Evolutionary conservation across 1,140 invertebrate genomes (phyloP).

Genomic region (Drosophila lacertosa): DNA sequence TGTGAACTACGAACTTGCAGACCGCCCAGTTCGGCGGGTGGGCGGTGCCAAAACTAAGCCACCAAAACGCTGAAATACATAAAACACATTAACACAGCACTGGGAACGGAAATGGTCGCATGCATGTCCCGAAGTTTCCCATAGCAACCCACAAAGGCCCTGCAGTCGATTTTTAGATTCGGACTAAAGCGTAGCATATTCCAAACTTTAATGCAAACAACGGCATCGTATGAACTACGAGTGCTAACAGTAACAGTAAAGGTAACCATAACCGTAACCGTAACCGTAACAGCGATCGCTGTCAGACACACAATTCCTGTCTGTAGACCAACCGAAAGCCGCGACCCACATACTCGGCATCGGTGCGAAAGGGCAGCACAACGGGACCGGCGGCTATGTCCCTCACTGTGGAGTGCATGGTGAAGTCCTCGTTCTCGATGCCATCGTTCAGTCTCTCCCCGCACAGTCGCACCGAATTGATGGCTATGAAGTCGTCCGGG

Average conservation of each 20-base stretch:
- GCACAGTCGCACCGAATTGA: slow-evolving; percentile 88
- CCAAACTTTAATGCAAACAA: slow-evolving; percentile 52
- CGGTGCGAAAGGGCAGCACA: slow-evolving; percentile 85
- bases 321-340: slow-evolving; percentile 86
- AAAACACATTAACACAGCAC: slow-evolving; percentile 78
- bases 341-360: slow-evolving; percentile 84
- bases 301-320: slow-evolving; percentile 85
- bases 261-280: slow-evolving; percentile 1
- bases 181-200: slow-evolving; percentile 67
- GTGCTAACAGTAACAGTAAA: slow-evolving; percentile 31
- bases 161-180: slow-evolving; percentile 44
- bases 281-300: slow-evolving; percentile 8
- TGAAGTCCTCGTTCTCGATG: slow-evolving; percentile 86
- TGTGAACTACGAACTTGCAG: slow-evolving; percentile 78
- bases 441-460: slow-evolving; percentile 90
- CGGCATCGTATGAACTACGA: slow-evolving; percentile 17
- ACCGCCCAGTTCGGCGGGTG: slow-evolving; percentile 66
- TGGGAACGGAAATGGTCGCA: slow-evolving; percentile 75
- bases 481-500: slow-evolving; percentile 89
- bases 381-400: slow-evolving; percentile 86
- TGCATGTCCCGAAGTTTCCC: slow-evolving; percentile 56
- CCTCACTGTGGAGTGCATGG: slow-evolving; percentile 87
- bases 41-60: slow-evolving; percentile 77
- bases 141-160: slow-evolving; percentile 51
- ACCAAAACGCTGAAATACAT: slow-evolving; percentile 74